These are phyloP conservation scores for Thalassoma bifasciatum DNA, from an alignment of 2,113 vertebrate species.

Conservation along the genomic window DNA sequence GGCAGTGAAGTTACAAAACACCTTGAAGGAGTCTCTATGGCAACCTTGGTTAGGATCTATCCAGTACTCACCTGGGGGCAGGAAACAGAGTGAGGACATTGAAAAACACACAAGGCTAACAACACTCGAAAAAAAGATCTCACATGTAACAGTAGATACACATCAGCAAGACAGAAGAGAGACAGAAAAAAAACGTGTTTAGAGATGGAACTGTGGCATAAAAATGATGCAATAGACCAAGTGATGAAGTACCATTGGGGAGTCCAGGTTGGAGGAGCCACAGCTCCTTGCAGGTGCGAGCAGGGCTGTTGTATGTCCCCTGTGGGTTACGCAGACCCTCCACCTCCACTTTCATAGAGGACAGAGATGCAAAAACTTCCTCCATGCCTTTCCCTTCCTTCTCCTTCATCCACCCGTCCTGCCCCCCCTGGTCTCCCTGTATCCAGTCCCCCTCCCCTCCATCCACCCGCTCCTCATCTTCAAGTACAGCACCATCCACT, in stretches of 20 bases:
- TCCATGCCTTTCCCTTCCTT: conserved; percentile 92
- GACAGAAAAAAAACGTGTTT: neutral
- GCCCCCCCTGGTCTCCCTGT: conserved; percentile 69
- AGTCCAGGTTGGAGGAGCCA: conserved; percentile 92
- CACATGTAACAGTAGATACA: neutral
- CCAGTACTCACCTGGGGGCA: conserved; percentile 93
- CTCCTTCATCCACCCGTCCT: conserved; percentile 70
- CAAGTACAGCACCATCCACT: conserved; percentile 83
- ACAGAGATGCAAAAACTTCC: conserved; percentile 94
- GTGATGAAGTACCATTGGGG: conserved; percentile 84
- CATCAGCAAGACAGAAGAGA: neutral
- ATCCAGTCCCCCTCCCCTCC: conserved; percentile 71
- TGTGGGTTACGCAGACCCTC: conserved; percentile 93
- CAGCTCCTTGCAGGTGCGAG: conserved; percentile 96
- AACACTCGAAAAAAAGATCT: neutral
- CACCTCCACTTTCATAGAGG: conserved; percentile 94
- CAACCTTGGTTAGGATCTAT: conserved; percentile 98
- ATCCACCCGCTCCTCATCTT: conserved; percentile 76
- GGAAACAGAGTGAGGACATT: neutral
- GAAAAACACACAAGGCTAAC: neutral
- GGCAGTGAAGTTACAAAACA: conserved; percentile 97
- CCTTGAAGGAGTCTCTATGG: conserved; percentile 96
- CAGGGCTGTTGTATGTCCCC: conserved; percentile 93
- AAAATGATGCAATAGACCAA: neutral
- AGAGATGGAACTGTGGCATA: conserved; percentile 1